Conservation (phyloP, 2,113 vertebrate genomes). For the Nothocercus julius region DNA sequence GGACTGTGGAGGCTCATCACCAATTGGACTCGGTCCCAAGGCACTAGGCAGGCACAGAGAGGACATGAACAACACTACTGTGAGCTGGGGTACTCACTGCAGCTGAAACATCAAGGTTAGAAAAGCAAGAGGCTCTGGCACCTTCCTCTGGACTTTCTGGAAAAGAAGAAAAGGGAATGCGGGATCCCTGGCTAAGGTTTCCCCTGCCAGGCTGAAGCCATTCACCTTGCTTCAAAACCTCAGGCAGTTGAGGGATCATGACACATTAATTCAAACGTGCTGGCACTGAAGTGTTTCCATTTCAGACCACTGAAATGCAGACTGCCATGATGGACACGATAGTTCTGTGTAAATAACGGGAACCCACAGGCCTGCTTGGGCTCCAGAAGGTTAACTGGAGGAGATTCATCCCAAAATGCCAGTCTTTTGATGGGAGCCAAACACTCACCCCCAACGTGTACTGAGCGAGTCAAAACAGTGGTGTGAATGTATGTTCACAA, state of each 20-base stretch:
- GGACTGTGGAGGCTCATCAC: constrained; percentile 25
- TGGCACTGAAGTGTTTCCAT: neutral
- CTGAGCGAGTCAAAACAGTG: neutral
- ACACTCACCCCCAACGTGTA: neutral
- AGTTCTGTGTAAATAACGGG: neutral
- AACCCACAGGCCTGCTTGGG: constrained; percentile 52
- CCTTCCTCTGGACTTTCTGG: constrained; percentile 2
- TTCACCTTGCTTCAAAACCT: neutral
- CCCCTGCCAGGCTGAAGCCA: neutral
- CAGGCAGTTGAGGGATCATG: neutral
- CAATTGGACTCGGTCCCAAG: constrained; percentile 45
- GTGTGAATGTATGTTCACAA: neutral
- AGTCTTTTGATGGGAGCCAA: neutral
- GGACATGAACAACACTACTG: neutral
- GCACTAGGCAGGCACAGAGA: constrained; percentile 49
- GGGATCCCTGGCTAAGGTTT: neutral
- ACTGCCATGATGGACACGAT: neutral
- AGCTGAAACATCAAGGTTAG: neutral
- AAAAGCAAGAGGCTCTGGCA: constrained; percentile 13
- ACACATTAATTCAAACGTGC: neutral
- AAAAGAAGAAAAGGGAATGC: neutral
- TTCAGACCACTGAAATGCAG: neutral
- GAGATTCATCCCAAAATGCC: neutral
- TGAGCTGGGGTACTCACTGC: neutral
- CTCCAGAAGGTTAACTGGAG: neutral